phyloP scores from a whole-genome alignment of 2,113 vertebrate species.

The Antechinus stuartii region DNA sequence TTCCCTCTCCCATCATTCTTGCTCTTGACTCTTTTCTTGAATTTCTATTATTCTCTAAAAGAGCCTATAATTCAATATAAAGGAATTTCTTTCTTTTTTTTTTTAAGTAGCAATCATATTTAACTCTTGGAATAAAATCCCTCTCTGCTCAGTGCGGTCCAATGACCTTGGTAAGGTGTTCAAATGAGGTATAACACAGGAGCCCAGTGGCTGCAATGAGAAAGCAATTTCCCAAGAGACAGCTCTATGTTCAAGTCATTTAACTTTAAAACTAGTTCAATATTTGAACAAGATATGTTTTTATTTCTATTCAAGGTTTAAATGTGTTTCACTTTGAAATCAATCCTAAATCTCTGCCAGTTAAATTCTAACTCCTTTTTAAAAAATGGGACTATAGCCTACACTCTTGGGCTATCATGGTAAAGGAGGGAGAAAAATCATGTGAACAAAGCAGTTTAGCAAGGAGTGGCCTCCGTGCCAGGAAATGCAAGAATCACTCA shows the following conservation, averaged over 20 bases:
- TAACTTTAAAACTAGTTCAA: conserved; percentile 81
- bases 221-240: conserved; percentile 80
- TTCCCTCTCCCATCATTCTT: background rate
- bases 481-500: conserved; percentile 70
- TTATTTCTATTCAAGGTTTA: conserved; percentile 78
- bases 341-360: conserved; percentile 74
- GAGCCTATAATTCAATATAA: conserved; percentile 58
- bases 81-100: conserved; percentile 66
- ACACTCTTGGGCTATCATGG: conserved; percentile 54
- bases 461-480: conserved; percentile 64
- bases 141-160: conserved; percentile 43
- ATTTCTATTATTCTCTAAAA: conserved; percentile 63
- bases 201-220: conserved; percentile 67
- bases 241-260: conserved; percentile 74
- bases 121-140: conserved; percentile 33
- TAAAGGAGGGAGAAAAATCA: background rate
- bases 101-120: conserved; percentile 40
- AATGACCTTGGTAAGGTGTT: conserved; percentile 36
- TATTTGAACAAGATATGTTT: conserved; percentile 82
- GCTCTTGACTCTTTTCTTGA: conserved; percentile 7
- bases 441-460: conserved; percentile 72
- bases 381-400: conserved; percentile 65
- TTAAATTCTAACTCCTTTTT: conserved; percentile 78
- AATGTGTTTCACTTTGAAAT: conserved; percentile 70
- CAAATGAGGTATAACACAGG: conserved; percentile 73